Evolutionary conservation across 2,888 invertebrate genomes (phyloP).

Genomic region (Andrena bicolor): DNA sequence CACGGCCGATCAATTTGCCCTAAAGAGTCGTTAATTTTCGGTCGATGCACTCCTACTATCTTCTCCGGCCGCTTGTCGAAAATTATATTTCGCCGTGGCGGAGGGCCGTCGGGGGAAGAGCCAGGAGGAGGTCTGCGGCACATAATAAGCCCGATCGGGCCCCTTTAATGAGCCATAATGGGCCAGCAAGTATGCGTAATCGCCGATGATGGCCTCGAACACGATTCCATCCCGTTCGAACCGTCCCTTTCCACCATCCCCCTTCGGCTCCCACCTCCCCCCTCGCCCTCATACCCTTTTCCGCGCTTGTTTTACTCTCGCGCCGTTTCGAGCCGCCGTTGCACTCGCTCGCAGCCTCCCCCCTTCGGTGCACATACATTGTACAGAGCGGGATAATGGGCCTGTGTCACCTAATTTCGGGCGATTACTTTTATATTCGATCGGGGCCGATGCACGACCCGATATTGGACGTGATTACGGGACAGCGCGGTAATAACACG

Average conservation of each 20-base stretch:
- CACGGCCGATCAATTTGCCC: constrained; percentile 83
- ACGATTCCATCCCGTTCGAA: constrained; percentile 64
- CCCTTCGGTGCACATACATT: constrained; percentile 18
- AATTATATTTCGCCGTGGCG: constrained; percentile 76
- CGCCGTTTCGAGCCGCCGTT: neutral
- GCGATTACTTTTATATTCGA: constrained; percentile 48
- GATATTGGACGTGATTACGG: constrained; percentile 56
- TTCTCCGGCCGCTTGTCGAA: constrained; percentile 76
- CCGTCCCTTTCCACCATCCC: constrained; percentile 15
- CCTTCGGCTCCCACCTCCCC: neutral
- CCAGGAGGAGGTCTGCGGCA: constrained; percentile 70
- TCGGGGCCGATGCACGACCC: constrained; percentile 18
- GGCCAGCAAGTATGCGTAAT: constrained; percentile 83
- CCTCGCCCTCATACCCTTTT: neutral
- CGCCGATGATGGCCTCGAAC: constrained; percentile 77
- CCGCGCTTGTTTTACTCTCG: neutral
- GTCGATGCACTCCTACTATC: constrained; percentile 75
- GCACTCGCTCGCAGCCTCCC: constrained; percentile 7
- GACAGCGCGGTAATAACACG: constrained; percentile 51
- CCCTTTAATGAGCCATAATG: constrained; percentile 84
- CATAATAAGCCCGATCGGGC: constrained; percentile 83
- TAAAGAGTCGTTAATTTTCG: constrained; percentile 82
- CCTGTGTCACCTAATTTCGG: constrained; percentile 59
- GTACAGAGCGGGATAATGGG: constrained; percentile 44
- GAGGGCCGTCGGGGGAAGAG: constrained; percentile 44